These are phyloP conservation scores for Shargacucullia verbasci DNA, from an alignment of 2,888 invertebrate genomes.

Conservation along the genomic window DNA sequence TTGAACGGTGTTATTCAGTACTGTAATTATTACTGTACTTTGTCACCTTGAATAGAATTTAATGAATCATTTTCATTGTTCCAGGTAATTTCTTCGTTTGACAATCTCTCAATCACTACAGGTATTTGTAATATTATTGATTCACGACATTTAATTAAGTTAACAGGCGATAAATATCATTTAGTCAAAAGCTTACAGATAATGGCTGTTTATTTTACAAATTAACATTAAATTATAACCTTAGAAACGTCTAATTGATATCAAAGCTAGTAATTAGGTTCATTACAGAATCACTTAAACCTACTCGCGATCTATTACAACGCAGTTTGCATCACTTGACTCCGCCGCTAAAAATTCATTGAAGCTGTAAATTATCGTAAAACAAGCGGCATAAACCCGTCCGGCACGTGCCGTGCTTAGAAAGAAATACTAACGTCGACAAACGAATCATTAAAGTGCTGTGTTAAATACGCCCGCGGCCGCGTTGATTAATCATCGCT, in stretches of 20 bases:
- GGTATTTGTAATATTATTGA: conserved; percentile 5
- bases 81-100: conserved; percentile 67
- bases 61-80: conserved; percentile 64
- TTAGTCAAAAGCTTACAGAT: conserved; percentile 1
- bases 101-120: conserved; percentile 22
- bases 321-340: conserved; percentile 53
- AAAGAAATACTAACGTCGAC: conserved; percentile 76
- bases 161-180: conserved; percentile 4
- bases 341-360: conserved; percentile 67
- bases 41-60: conserved; percentile 43
- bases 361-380: conserved; percentile 69
- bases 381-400: conserved; percentile 71
- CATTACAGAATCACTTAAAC: conserved; percentile 45
- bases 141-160: not conserved
- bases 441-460: conserved; percentile 82
- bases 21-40: conserved; percentile 56
- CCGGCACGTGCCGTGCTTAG: conserved; percentile 69
- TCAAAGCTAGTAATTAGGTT: conserved; percentile 35
- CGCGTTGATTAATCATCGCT: conserved; percentile 82
- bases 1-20: conserved; percentile 83
- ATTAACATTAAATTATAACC: conserved; percentile 16
- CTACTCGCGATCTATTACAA: conserved; percentile 46
- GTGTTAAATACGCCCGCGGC: conserved; percentile 78
- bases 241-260: conserved; percentile 25
- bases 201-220: conserved; percentile 24